Evolutionary conservation across 2,797 vertebrate species (phyloP), one percentile per base, ranked within the genome.

Genomic region (Hydrocynus forskahlii): DNA sequence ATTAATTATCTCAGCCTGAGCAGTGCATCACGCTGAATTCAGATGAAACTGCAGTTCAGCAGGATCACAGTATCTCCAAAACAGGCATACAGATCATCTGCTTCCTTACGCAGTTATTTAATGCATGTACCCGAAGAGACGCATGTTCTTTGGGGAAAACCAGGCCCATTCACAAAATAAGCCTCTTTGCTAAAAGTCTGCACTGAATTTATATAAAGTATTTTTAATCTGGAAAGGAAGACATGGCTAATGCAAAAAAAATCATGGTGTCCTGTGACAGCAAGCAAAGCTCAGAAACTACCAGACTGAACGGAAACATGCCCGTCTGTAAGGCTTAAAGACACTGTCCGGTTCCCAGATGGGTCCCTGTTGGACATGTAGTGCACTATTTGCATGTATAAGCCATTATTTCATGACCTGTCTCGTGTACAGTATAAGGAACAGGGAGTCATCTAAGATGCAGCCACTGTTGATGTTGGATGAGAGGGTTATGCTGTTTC

Each of bases 1-100:
- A 77, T 82, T 76, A 81, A 76, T 55, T 23, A 70, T 19, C 40
- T 55, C 60, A 50, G 35, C 60, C 29, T 43, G 29, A 64, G 21
- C 38, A 19, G 25, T 59, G 54, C 67, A 63, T 55, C 74, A 57
- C 73, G 59, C 23, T 29, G 59, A 64, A 63, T 59, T 40, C 52
- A 59, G 54, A 43, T 45, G 40, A 50, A 76, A 50, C n/a, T 75
- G 48, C 70, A 72, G 60, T 35, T 71, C 59, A 29, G 45, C 7
- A 72, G 57, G 21, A 25, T 75, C 73, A 76, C 19, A 45, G 6
- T 17, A 71, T 40, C 54, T n/a, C 9, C 29, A 74, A 59, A 57
- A 59, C 55, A 60, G 35, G n/a, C 38, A 21, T n/a, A 12, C 25
- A 73, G 8, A 52, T 40, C 48, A 7, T 63, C 16, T 38, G 57